phyloP scores from a whole-genome alignment of 2,888 invertebrate species.

The Muschampia plurimacula region DNA sequence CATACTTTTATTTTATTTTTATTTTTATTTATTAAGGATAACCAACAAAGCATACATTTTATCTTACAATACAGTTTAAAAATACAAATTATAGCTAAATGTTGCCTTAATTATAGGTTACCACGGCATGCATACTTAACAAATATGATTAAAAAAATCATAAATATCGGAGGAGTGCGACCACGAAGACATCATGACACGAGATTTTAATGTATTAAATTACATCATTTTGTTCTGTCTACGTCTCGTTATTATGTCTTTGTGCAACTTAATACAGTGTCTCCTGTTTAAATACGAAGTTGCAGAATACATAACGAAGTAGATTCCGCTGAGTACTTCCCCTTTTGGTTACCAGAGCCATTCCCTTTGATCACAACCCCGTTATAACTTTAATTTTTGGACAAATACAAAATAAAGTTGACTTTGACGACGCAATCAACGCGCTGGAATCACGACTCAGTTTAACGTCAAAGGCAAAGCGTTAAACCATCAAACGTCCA shows the following conservation, averaged over 20 bases:
- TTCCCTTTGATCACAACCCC: conserved; percentile 14
- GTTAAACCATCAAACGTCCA: conserved; percentile 31
- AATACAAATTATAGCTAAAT: no score
- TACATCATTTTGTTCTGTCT: not conserved
- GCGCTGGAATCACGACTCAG: conserved; percentile 12
- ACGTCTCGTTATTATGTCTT: not conserved
- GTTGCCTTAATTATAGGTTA: no score
- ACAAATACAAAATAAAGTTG: conserved; percentile 22
- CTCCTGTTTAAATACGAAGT: not conserved
- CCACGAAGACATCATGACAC: no score
- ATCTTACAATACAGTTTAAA: no score
- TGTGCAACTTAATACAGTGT: not conserved
- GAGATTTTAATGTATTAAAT: not conserved
- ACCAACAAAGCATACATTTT: no score
- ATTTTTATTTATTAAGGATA: no score
- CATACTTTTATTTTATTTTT: no score
- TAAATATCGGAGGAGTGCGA: no score
- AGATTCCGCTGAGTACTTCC: not conserved
- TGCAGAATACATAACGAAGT: no score
- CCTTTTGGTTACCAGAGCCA: not conserved
- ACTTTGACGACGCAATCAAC: conserved; percentile 31
- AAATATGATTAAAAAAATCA: no score
- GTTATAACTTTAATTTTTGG: conserved; percentile 16
- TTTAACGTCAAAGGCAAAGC: conserved; percentile 27
- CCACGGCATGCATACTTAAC: no score